Evolutionary conservation across 2,888 invertebrate species (phyloP), one percentile per base, ranked within the genome.

Genomic region (Lycocerus yunnanus): DNA sequence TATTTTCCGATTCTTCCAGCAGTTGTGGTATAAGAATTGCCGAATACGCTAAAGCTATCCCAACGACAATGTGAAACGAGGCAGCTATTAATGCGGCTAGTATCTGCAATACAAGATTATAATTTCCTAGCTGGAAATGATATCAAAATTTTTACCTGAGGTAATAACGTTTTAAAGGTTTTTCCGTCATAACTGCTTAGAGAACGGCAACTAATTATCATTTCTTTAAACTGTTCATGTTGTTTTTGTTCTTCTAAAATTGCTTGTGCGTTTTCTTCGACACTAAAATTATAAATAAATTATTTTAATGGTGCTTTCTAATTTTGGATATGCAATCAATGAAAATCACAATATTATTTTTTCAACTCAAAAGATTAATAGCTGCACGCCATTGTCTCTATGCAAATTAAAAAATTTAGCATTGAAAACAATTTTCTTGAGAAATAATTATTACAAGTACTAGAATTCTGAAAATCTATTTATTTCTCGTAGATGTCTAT

Each of bases 61-160:
- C 91, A 16, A 91, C 90, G n/a, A 89, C 89, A 78, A 91, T 87
- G 82, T 91, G 91, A 82, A 89, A 90, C 18, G 89, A 88, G 3
- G 89, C 90, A 3, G 89, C 88, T 63, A 89, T 86, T 66, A 89
- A 84, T 77, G 90, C 88, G 15, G 90, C 89, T 20, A 86, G 80
- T 66, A 90, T 88, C 91, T 91, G 81, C 2, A 80, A 76, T 66
- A 59, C 60, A 73, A 68, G 2, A 68, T 43, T 13, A 15, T 60
- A 15, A 16, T 60, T 16, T 1, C 4, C 1, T 11, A 6, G 10
- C 10, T 15, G 0, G 13, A 15, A 16, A 16, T 15, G 2, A 10
- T 8, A 69, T 6, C 15, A 15, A 66, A 18, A 11, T 71, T 80
- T 82, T 82, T 81, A 88, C 88, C 84, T 89, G 89, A 63, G 89